Percentiles rank a stretch among this genome's conserved stretches.
These are phyloP conservation scores for Sitodiplosis mosellana DNA, from an alignment of 1,140 invertebrate genomes.

Conservation along the genomic window DNA sequence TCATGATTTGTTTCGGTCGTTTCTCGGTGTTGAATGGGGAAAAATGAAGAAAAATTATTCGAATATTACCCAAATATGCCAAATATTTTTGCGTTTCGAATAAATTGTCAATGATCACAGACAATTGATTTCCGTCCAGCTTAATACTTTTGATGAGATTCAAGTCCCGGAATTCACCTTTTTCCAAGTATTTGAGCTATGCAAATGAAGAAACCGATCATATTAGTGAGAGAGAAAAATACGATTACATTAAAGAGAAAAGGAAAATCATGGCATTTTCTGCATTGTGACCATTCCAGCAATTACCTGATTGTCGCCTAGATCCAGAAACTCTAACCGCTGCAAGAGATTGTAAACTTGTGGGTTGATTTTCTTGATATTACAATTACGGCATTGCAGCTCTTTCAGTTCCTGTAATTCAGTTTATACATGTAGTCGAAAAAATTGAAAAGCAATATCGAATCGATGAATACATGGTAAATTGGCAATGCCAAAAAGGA, in stretches of 20 bases:
- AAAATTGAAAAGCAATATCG: not conserved
- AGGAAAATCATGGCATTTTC: not conserved
- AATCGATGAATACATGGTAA: not conserved
- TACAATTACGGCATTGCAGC: constrained; percentile 47
- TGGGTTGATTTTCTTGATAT: constrained; percentile 50
- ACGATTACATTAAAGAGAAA: constrained; percentile 2
- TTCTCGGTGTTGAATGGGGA: no score
- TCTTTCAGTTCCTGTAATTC: constrained; percentile 38
- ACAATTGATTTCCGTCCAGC: constrained; percentile 58
- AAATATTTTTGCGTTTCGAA: constrained; percentile 44
- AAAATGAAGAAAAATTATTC: no score
- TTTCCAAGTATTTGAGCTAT: constrained; percentile 51
- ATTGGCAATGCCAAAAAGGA: not conserved
- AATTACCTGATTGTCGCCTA: constrained; percentile 45
- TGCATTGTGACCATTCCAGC: not conserved
- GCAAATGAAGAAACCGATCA: constrained; percentile 8
- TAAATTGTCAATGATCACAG: constrained; percentile 50
- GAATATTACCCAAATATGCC: constrained; percentile 19
- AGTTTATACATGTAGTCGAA: no score
- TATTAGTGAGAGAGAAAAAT: constrained; percentile 1
- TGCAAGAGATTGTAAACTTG: constrained; percentile 54
- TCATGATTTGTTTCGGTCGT: no score
- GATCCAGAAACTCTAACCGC: constrained; percentile 45
- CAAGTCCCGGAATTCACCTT: constrained; percentile 52
- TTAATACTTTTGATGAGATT: constrained; percentile 43